Evolutionary conservation across 2,113 vertebrate species (phyloP), one percentile per base, ranked within the genome.

Genomic region (Brachypteracias leptosomus): DNA sequence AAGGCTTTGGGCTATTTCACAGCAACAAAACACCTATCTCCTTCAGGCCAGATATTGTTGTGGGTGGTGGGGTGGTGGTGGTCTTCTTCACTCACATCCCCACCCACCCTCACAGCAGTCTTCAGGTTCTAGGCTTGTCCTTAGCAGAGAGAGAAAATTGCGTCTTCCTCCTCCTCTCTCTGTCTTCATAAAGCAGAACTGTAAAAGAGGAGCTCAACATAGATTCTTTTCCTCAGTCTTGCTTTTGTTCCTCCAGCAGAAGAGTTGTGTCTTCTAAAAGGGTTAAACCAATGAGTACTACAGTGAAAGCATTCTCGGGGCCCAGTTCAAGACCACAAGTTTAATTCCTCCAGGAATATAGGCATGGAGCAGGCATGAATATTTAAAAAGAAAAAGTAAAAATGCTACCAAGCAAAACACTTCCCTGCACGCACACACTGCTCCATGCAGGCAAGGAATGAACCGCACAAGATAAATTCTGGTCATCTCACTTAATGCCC

Each of bases 341-440:
- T 36, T 17, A 88, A 81, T 63, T 95, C 85, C 74, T 54, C 33
- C 18, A 88, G 72, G 59, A 96, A 89, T 44, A 90, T 6, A 75
- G 44, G 42, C 80, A 87, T 5, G 40, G 42, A 90, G 55, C 62
- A 91, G 57, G 35, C 77, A 70, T 17, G 16, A 46, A 73, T 62
- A 83, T 79, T 90, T 82, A 29, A 94, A 85, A 96, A 78, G 16
- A 90, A 88, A 88, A 88, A 54, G 57, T 38, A 73, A 90, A 83
- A 88, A 42, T 4, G 36, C 44, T 89, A 90, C 79, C 90, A 95
- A 95, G 52, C 17, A 88, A 95, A 96, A 96, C 91, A 93, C 36
- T 70, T 65, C 25, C 25, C 52, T 71, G 79, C 85, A 92, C 8
- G 12, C 68, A 80, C 63, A 71, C 18, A 13, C 8, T 28, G 47